Percentiles rank a stretch among this genome's conserved stretches.
Evolutionary conservation across 2,113 vertebrate genomes (phyloP).

Genomic region (Notarius lentiginosus): DNA sequence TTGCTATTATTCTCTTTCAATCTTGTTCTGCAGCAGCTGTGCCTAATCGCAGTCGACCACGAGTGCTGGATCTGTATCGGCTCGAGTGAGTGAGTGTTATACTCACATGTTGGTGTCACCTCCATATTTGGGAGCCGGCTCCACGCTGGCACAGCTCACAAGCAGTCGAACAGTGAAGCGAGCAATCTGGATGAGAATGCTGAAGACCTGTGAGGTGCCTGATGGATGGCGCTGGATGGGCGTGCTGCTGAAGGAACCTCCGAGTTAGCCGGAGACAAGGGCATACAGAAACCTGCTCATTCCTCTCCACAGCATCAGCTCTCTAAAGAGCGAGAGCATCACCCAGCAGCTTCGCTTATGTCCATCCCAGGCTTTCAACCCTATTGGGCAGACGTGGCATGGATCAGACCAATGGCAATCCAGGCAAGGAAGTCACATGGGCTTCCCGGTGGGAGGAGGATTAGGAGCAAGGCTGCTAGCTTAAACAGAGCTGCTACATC

Average conservation of each 20-base stretch:
- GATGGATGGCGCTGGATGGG: neutral
- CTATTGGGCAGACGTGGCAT: constrained; percentile 81
- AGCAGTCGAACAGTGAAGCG: constrained; percentile 41
- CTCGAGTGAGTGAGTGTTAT: constrained; percentile 34
- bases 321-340: constrained; percentile 70
- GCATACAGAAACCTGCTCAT: constrained; percentile 36
- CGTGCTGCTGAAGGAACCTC: constrained; percentile 29
- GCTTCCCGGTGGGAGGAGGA: constrained; percentile 49
- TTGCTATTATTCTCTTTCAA: constrained; percentile 9
- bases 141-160: constrained; percentile 60
- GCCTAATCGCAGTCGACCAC: neutral
- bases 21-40: neutral
- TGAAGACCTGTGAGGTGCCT: neutral
- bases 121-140: constrained; percentile 71
- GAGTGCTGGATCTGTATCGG: neutral
- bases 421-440: constrained; percentile 71
- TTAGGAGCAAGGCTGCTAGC: constrained; percentile 50
- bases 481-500: constrained; percentile 65
- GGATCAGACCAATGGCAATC: constrained; percentile 80
- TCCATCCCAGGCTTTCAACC: constrained; percentile 77
- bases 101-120: constrained; percentile 73
- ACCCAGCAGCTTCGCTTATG: constrained; percentile 82
- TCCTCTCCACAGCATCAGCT: constrained; percentile 37
- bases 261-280: constrained; percentile 46
- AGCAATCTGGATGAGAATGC: constrained; percentile 23